A percentile compares a stretch with the other conserved stretches of the same genome.
Evolutionary conservation across 2,797 vertebrate genomes (phyloP).

Genomic region (Myotis planiceps): DNA sequence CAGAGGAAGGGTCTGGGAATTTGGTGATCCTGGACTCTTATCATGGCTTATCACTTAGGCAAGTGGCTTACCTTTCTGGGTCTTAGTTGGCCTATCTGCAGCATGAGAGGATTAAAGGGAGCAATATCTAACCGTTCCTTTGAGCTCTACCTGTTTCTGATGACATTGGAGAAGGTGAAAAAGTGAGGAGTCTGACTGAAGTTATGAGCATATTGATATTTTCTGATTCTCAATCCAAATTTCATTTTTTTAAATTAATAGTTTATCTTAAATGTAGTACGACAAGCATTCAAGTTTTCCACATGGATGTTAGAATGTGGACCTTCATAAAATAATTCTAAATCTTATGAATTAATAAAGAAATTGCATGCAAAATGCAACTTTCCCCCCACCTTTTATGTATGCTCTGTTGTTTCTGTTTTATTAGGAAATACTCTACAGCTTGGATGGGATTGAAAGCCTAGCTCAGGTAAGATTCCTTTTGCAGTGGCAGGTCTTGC

Average conservation of each 20-base stretch:
- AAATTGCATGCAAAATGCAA: not conserved
- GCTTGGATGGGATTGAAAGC: slow-evolving; percentile 88
- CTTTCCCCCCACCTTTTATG: not conserved
- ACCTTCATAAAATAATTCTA: not conserved
- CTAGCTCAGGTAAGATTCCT: slow-evolving; percentile 90
- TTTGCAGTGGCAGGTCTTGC: not conserved
- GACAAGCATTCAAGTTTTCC: not conserved
- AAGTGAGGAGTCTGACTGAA: not conserved
- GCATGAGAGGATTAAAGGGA: not conserved
- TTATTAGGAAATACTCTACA: slow-evolving; percentile 90
- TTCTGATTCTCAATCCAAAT: not conserved
- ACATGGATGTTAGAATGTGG: not conserved
- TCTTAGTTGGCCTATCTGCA: not conserved
- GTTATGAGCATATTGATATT: not conserved
- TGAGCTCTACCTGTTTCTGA: not conserved
- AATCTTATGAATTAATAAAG: not conserved
- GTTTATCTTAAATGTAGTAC: not conserved
- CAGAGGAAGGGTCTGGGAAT: not conserved
- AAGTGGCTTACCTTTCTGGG: not conserved
- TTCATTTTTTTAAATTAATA: not conserved
- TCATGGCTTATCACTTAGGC: not conserved
- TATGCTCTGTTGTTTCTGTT: slow-evolving; percentile 31
- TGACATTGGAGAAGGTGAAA: not conserved
- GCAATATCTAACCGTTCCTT: not conserved
- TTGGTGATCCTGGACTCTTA: not conserved